These are phyloP conservation scores for Notiomystis cincta DNA, from an alignment of 2,113 vertebrate genomes.

Conservation along the genomic window DNA sequence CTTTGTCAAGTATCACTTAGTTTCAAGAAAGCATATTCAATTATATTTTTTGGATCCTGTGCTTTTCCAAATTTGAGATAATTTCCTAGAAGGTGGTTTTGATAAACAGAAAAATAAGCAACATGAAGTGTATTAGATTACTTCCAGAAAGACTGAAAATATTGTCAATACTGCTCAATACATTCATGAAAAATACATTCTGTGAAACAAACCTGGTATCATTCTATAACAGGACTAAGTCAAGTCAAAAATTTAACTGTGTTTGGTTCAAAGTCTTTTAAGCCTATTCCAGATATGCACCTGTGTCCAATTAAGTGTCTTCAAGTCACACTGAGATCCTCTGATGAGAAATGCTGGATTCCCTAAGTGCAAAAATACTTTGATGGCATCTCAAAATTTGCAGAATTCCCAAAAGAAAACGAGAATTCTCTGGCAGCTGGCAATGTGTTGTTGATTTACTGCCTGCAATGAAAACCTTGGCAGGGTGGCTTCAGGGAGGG, in stretches of 20 bases:
- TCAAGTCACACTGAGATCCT: neutral
- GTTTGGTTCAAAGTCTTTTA: neutral
- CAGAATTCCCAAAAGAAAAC: neutral
- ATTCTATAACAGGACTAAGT: neutral
- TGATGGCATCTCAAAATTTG: neutral
- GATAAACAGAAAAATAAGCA: neutral
- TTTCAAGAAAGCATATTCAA: neutral
- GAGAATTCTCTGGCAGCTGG: neutral
- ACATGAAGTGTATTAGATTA: neutral
- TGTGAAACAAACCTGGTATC: neutral
- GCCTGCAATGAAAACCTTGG: neutral
- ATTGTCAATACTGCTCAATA: neutral
- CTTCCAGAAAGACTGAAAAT: neutral
- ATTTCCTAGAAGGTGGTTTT: neutral
- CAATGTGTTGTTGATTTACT: neutral
- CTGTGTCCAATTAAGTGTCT: neutral
- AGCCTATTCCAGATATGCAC: neutral
- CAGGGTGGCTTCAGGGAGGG: neutral
- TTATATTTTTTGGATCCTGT: neutral
- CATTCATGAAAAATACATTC: neutral
- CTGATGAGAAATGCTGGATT: neutral
- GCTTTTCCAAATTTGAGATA: neutral
- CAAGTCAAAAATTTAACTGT: neutral
- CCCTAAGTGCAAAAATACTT: neutral
- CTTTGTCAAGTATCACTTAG: neutral